A percentile compares a stretch with the other conserved stretches of the same genome.
phyloP scores from a whole-genome alignment of 2,797 vertebrate species.

The Sorex maritimensis region DNA sequence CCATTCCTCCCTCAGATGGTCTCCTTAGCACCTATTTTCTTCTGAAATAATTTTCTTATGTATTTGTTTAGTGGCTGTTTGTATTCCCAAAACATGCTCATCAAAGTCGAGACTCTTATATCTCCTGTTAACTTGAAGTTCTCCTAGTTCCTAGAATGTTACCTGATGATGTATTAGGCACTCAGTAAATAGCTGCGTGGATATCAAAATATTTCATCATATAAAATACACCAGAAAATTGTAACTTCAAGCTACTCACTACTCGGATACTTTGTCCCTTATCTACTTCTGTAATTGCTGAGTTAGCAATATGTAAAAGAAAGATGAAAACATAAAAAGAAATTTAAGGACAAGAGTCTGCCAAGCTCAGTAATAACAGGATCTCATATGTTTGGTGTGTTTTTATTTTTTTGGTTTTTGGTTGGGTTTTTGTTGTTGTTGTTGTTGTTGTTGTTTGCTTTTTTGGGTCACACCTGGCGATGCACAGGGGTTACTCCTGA shows the following conservation, averaged over 20 bases:
- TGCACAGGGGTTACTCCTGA: no score
- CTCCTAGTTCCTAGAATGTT: constrained; percentile 27
- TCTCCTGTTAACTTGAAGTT: constrained; percentile 34
- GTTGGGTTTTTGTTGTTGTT: no score
- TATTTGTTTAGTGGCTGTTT: constrained; percentile 37
- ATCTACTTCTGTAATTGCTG: constrained; percentile 11
- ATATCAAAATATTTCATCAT: constrained; percentile 52
- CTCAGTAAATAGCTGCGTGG: not conserved
- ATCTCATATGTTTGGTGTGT: not conserved
- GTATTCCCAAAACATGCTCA: constrained; percentile 25
- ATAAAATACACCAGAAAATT: constrained; percentile 38
- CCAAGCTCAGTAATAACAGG: constrained; percentile 11
- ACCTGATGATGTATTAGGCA: not conserved
- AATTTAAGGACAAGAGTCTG: constrained; percentile 47
- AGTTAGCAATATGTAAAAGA: not conserved
- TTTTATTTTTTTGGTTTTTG: no score
- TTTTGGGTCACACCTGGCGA: no score
- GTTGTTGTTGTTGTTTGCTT: no score
- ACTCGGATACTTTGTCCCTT: not conserved
- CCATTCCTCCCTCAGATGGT: constrained; percentile 11
- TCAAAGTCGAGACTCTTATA: not conserved
- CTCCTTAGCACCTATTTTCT: constrained; percentile 8
- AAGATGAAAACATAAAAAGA: constrained; percentile 48
- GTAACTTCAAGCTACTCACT: constrained; percentile 26
- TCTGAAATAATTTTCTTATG: constrained; percentile 32